Percentiles rank a stretch among this genome's conserved stretches.
Evolutionary conservation across 2,888 invertebrate species (phyloP).

Genomic region (Cephalotes varians): DNA sequence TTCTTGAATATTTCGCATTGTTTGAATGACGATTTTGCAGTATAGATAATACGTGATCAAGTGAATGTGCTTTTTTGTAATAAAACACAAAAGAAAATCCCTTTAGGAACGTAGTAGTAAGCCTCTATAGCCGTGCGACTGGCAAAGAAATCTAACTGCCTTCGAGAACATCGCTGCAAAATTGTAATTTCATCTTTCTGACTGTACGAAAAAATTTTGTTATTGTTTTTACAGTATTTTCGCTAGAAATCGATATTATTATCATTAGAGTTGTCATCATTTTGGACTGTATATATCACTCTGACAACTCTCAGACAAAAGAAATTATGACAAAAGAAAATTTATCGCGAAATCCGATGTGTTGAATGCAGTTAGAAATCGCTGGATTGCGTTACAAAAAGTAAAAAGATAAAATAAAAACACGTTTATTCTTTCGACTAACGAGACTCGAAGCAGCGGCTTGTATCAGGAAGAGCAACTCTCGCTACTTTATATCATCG

Average conservation of each 20-base stretch:
- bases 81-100: slow-evolving; percentile 82
- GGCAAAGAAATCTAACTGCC: slow-evolving; percentile 32
- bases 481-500: neutral
- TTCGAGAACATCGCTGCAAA: slow-evolving; percentile 29
- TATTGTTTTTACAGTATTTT: neutral
- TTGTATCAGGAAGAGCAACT: slow-evolving; percentile 30
- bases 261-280: neutral
- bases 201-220: neutral
- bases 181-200: neutral
- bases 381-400: slow-evolving; percentile 43
- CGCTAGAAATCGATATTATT: neutral
- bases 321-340: neutral
- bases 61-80: slow-evolving; percentile 84
- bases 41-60: slow-evolving; percentile 83
- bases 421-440: slow-evolving; percentile 47
- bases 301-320: neutral
- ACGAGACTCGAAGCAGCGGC: slow-evolving; percentile 42
- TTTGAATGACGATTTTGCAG: slow-evolving; percentile 75
- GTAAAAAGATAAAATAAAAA: slow-evolving; percentile 13
- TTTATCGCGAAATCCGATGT: neutral
- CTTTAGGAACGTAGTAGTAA: slow-evolving; percentile 72
- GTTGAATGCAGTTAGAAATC: slow-evolving; percentile 26
- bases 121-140: slow-evolving; percentile 56
- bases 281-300: neutral
- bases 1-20: slow-evolving; percentile 21